Evolutionary conservation across 2,888 invertebrate species (phyloP), one percentile per base, ranked within the genome.

Genomic region (Andrena marginata): DNA sequence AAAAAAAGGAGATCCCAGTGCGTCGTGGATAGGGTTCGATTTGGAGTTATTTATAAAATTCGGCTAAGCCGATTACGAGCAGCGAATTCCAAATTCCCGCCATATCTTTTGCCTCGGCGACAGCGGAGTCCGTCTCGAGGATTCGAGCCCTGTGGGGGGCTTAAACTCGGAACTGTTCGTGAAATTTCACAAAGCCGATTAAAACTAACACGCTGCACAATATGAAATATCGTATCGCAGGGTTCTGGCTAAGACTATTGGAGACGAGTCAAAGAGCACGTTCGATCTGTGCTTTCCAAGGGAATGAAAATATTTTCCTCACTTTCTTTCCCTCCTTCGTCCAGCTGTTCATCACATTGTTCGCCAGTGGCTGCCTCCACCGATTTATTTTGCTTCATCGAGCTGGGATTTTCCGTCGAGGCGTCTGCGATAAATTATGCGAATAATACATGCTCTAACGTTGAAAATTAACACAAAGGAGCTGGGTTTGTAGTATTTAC

Each of bases 161-260:
- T 35, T 48, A 72, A 72, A 77, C 49, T 49, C 56, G 20, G 8
- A 8, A 42, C 23, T 72, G 48, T 59, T 64, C 72, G 59, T 26
- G 72, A 64, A 72, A 77, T 77, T 77, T 63, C 31, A 2, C 13
- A 51, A 72, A 71, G 48, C 48, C 33, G 72, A 72, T 59, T 59
- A 64, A 48, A 71, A 63, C n/a, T 5, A 23, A 7, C 48, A n/a
- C n/a, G 3, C 16, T 2, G 8, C 2, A 10, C 29, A 35, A 6
- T 26, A 3, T 7, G 16, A n/a, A 26, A 10, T 31, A 16, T 33
- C 2, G 23, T 56, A 20, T 33, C 10, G 20, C 20, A 1, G n/a
- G 33, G 20, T 13, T 35, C 20, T 33, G 20, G 31, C 10, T 20
- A 33, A 35, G 20, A n/a, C n/a, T 63, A 16, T 33, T 63, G n/a